phyloP scores from a whole-genome alignment of 2,888 invertebrate genomes.

The Tinea semifulvella region DNA sequence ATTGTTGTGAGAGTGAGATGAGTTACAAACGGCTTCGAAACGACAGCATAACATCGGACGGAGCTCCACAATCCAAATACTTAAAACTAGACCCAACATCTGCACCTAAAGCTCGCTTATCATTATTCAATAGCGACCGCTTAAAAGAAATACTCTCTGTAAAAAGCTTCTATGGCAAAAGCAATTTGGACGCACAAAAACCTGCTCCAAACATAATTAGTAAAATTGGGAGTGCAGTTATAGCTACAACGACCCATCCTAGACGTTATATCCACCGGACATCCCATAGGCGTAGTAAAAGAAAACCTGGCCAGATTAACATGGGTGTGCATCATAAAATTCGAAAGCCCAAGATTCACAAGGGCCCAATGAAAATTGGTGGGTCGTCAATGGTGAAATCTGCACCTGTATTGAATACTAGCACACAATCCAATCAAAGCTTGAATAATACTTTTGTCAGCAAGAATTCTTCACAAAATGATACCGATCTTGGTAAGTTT shows the following conservation, averaged over 20 bases:
- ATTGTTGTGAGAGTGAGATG: conserved; percentile 42
- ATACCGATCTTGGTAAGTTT: conserved; percentile 41
- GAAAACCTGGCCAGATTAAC: conserved; percentile 70
- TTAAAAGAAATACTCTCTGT: conserved; percentile 59
- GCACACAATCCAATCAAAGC: conserved; percentile 24
- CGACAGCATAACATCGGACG: conserved; percentile 35
- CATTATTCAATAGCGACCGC: conserved; percentile 50
- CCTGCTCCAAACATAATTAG: conserved; percentile 28
- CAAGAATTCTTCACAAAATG: conserved; percentile 40
- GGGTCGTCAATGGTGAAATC: background rate
- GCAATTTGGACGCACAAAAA: conserved; percentile 43
- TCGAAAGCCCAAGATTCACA: conserved; percentile 65
- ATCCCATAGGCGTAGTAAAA: conserved; percentile 34
- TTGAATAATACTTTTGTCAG: conserved; percentile 31
- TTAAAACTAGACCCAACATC: conserved; percentile 39
- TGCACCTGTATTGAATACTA: conserved; percentile 18
- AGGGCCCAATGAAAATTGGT: conserved; percentile 20
- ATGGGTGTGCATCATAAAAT: conserved; percentile 72
- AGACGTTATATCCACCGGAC: conserved; percentile 34
- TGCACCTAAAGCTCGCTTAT: conserved; percentile 51
- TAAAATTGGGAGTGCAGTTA: conserved; percentile 43
- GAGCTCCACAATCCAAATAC: conserved; percentile 40
- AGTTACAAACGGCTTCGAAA: conserved; percentile 48
- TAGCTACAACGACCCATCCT: conserved; percentile 29
- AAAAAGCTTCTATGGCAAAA: conserved; percentile 66